These are phyloP conservation scores for Gorsachius goisagi DNA, from an alignment of 2,113 vertebrate species.

Conservation along the genomic window DNA sequence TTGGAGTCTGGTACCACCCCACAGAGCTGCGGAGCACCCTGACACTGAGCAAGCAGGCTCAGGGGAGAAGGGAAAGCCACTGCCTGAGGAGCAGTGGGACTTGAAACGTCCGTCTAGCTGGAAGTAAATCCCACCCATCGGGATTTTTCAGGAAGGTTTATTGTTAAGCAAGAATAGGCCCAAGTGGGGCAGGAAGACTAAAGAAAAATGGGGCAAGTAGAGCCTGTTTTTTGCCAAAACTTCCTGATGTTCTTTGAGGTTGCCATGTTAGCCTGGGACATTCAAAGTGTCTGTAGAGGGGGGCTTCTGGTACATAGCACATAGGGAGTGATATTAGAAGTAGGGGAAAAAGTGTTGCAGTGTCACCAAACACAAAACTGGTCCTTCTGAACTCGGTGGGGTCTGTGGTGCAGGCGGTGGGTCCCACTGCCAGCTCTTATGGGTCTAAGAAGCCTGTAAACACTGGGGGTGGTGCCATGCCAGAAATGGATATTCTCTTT, in stretches of 20 bases:
- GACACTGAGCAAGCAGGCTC: no score
- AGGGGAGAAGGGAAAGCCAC: neutral
- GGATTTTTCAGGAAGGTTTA: neutral
- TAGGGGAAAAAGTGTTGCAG: neutral
- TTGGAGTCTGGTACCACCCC: neutral
- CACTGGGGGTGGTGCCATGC: neutral
- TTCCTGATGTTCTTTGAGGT: neutral
- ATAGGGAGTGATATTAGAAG: neutral
- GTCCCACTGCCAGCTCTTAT: neutral
- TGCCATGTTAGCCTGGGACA: neutral
- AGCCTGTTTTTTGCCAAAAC: neutral
- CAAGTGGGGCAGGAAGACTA: neutral
- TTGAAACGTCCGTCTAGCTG: neutral
- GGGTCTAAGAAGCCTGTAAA: neutral
- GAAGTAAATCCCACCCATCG: neutral
- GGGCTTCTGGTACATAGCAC: neutral
- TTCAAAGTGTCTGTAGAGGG: neutral
- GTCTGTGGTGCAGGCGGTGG: neutral
- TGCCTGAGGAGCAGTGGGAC: neutral
- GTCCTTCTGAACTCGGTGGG: neutral
- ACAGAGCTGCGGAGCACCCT: fast-evolving
- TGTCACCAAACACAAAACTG: neutral
- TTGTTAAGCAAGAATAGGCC: neutral
- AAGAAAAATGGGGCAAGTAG: neutral
- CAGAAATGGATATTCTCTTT: neutral